A percentile compares a stretch with the other conserved stretches of the same genome.
Conservation (phyloP, 2,888 invertebrate species). For the Azorinus chamasolen region DNA sequence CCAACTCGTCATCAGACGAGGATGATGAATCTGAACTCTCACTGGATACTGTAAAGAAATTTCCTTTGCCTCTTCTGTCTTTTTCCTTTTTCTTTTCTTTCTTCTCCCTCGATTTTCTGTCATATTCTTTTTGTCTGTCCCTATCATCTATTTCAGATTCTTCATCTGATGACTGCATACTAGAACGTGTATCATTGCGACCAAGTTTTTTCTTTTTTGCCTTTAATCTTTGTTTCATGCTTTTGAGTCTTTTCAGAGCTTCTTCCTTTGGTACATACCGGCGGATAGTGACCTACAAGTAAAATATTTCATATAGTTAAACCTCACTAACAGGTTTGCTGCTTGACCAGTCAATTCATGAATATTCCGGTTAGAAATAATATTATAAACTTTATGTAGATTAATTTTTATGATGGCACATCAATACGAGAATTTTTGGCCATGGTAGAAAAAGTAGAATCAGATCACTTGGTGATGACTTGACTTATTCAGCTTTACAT, state of each 20-base stretch:
- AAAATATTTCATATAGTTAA: too few relatives aligned
- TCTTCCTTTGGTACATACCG: conserved; percentile 74
- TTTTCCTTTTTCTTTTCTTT: conserved; percentile 11
- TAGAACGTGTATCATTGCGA: conserved; percentile 27
- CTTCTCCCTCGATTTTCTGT: background rate
- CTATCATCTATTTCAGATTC: conserved; percentile 15
- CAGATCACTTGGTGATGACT: too few relatives aligned
- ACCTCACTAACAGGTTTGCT: too few relatives aligned
- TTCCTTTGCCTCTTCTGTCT: background rate
- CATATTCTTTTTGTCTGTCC: conserved; percentile 8
- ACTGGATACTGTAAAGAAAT: conserved; percentile 45
- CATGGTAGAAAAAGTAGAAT: too few relatives aligned
- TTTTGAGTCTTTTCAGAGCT: conserved; percentile 65
- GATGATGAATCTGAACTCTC: conserved; percentile 17
- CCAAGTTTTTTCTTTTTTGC: conserved; percentile 47
- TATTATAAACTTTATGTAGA: too few relatives aligned
- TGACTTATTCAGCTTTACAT: too few relatives aligned
- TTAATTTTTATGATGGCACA: too few relatives aligned
- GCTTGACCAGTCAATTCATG: too few relatives aligned
- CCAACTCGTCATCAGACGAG: conserved; percentile 10
- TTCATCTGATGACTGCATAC: conserved; percentile 4
- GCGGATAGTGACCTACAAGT: conserved; percentile 73
- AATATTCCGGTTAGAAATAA: too few relatives aligned
- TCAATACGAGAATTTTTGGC: too few relatives aligned
- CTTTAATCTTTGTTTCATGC: conserved; percentile 68